These are phyloP conservation scores for Cololabis saira DNA, from an alignment of 2,113 vertebrate species.

Conservation along the genomic window DNA sequence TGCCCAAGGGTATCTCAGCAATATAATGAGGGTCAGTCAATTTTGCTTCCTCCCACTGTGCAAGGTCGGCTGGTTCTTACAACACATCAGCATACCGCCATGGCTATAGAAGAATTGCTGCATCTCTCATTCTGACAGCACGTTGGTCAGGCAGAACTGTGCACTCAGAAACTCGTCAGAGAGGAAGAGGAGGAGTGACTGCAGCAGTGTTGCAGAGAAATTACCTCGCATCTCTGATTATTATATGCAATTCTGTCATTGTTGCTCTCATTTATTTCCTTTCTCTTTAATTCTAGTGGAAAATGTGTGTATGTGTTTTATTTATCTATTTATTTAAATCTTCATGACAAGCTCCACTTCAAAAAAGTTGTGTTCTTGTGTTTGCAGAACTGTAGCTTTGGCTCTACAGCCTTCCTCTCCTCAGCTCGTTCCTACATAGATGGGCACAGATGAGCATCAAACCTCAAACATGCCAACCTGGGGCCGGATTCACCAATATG, in stretches of 20 bases:
- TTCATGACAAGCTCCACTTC: conserved; percentile 13
- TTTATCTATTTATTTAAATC: background rate
- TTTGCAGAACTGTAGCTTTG: conserved; percentile 1
- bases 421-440: conserved; percentile 25
- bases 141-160: conserved; percentile 32
- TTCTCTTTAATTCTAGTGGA: background rate
- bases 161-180: conserved; percentile 34
- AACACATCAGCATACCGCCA: conserved; percentile 18
- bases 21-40: conserved; percentile 40
- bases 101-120: conserved; percentile 45
- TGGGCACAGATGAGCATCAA: conserved; percentile 35
- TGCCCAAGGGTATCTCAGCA: conserved; percentile 16
- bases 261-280: conserved; percentile 6
- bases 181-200: conserved; percentile 3
- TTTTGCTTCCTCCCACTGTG: conserved; percentile 13
- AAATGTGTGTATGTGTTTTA: background rate
- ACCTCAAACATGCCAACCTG: conserved; percentile 18
- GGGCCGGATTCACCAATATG: too few species aligned
- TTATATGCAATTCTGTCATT: conserved; percentile 21
- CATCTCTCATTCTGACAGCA: conserved; percentile 36
- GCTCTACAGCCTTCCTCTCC: conserved; percentile 11
- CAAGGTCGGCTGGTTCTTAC: background rate
- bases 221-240: conserved; percentile 1
- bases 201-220: conserved; percentile 22
- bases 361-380: conserved; percentile 16